These are phyloP conservation scores for Cantharis rustica DNA, from an alignment of 2,888 invertebrate species.

Conservation along the genomic window DNA sequence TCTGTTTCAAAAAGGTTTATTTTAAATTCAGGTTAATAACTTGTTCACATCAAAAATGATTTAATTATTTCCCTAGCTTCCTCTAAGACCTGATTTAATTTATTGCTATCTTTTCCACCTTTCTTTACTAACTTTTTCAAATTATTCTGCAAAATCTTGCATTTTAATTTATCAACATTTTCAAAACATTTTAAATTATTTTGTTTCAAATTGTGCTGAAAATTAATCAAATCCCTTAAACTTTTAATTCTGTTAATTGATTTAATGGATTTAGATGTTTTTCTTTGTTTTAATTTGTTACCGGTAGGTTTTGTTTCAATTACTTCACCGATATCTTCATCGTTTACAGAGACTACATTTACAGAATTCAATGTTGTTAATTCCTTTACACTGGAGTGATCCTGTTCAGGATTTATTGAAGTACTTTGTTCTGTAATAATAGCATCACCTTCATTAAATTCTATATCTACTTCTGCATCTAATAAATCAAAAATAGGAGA, in stretches of 20 bases:
- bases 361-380: not conserved
- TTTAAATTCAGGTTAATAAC: too few relatives aligned
- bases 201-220: slow-evolving; percentile 16
- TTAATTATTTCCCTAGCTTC: not conserved
- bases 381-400: not conserved
- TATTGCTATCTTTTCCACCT: not conserved
- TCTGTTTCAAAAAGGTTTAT: too few relatives aligned
- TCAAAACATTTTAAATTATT: not conserved
- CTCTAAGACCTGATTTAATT: not conserved
- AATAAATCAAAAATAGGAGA: not conserved
- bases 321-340: slow-evolving; percentile 28
- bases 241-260: slow-evolving; percentile 14
- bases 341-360: not conserved
- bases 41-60: not conserved
- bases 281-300: not conserved
- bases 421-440: not conserved
- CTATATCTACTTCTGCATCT: not conserved
- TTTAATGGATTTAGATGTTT: not conserved
- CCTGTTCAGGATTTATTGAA: not conserved
- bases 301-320: not conserved
- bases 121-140: slow-evolving; percentile 15
- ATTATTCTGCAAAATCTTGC: slow-evolving; percentile 12
- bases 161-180: slow-evolving; percentile 17
- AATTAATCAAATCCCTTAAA: slow-evolving; percentile 20
- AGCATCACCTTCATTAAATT: not conserved